Evolutionary conservation across 2,888 invertebrate species (phyloP).

Genomic region (Sipunculus nudus): DNA sequence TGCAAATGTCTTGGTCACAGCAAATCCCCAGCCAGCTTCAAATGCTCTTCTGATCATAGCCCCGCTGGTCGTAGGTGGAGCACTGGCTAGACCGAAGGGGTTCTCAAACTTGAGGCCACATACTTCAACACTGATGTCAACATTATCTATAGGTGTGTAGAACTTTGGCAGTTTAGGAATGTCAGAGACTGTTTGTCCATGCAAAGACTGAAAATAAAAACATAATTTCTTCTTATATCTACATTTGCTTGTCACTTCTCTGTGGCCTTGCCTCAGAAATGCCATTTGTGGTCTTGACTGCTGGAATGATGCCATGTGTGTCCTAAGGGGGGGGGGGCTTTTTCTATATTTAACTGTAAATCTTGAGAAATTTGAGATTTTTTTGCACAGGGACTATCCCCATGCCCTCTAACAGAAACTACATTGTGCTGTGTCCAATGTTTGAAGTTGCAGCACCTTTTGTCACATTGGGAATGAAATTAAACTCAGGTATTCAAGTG

Average conservation of each 20-base stretch:
- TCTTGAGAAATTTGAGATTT: too few relatives aligned
- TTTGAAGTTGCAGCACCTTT: too few relatives aligned
- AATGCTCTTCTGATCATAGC: slow-evolving; percentile 96
- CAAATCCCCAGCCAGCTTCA: slow-evolving; percentile 96
- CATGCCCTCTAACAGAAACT: too few relatives aligned
- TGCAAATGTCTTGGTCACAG: slow-evolving; percentile 96
- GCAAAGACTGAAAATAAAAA: slow-evolving; percentile 42
- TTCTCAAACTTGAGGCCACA: slow-evolving; percentile 95
- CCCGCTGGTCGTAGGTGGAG: slow-evolving; percentile 92
- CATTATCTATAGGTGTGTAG: slow-evolving; percentile 89
- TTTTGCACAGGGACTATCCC: too few relatives aligned
- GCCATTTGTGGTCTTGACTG: too few relatives aligned
- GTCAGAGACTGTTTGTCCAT: slow-evolving; percentile 68
- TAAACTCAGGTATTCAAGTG: too few relatives aligned
- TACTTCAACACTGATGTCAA: slow-evolving; percentile 91
- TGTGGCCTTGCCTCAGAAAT: too few relatives aligned
- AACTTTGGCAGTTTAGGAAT: slow-evolving; percentile 87
- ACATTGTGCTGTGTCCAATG: too few relatives aligned
- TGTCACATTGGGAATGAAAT: too few relatives aligned
- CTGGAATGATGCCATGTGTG: too few relatives aligned
- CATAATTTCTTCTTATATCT: not conserved
- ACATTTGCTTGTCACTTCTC: not conserved
- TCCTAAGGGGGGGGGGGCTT: too few relatives aligned
- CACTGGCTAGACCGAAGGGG: slow-evolving; percentile 96
- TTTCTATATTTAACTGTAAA: too few relatives aligned